A percentile compares a stretch with the other conserved stretches of the same genome.
Conservation (phyloP, 2,888 invertebrate genomes). For the Octonoba sinensis region DNA sequence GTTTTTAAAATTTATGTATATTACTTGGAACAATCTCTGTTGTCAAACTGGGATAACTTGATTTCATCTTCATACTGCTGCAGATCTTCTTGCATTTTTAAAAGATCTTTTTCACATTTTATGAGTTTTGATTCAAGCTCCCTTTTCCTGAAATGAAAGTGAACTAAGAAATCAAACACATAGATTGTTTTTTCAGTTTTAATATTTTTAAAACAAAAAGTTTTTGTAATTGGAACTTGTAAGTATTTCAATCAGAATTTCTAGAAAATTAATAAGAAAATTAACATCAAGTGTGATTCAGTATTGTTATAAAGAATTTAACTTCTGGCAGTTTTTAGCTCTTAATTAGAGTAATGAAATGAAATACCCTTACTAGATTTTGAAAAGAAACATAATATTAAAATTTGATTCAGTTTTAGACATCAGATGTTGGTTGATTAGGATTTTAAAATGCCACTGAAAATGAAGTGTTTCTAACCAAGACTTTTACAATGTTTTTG, state of each 20-base stretch:
- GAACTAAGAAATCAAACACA: neutral
- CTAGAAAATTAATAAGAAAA: neutral
- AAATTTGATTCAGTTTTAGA: too few species aligned
- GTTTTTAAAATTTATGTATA: neutral
- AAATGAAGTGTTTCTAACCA: too few species aligned
- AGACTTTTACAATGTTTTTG: too few species aligned
- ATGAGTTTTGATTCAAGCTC: conserved; percentile 51
- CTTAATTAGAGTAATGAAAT: too few species aligned
- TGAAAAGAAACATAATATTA: too few species aligned
- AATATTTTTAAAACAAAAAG: neutral
- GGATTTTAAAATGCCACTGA: too few species aligned
- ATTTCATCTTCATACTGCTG: conserved; percentile 62
- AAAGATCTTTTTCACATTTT: conserved; percentile 52
- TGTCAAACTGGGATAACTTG: conserved; percentile 52
- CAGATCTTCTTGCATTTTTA: conserved; percentile 49
- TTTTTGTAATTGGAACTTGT: neutral
- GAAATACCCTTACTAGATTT: too few species aligned
- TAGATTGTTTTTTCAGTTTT: neutral
- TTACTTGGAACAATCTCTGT: conserved; percentile 42
- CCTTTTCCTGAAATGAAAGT: conserved; percentile 28
- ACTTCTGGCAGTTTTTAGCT: too few species aligned
- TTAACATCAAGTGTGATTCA: too few species aligned
- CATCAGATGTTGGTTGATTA: too few species aligned
- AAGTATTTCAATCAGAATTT: neutral
- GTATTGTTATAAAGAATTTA: too few species aligned